Evolutionary conservation across 2,797 vertebrate genomes (phyloP), one percentile per base, ranked within the genome.

Genomic region (Cygnus olor): DNA sequence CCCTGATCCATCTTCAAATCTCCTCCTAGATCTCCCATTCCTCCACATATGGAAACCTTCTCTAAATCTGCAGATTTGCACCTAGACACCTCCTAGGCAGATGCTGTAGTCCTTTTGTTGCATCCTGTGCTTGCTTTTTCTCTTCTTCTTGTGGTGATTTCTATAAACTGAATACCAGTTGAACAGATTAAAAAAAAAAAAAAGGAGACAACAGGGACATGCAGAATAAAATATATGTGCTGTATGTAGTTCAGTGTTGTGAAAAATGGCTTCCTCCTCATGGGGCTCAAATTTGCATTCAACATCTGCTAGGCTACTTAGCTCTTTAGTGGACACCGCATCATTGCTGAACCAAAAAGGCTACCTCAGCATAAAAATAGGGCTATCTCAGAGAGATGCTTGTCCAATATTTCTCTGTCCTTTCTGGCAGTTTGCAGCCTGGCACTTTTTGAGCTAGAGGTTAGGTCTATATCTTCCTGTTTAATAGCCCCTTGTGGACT

Each of bases 241-340:
- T 90, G 57, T 57, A 82, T 90, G 57, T 54, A 82, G 40, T 79
- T 93, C 88, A 68, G 80, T 78, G 81, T 93, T 85, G 71, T 97
- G 90, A 94, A 82, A 92, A 94, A 95, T 80, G 5, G 51, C 84
- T 96, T 96, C 94, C 93, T 94, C 54, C 85, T 93, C 68, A 10
- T 7, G 56, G 53, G 57, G n/a, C 83, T 93, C 64, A 53, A 18
- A 83, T 86, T 78, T 53, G 66, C 47, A 16, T 81, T 88, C 71
- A 80, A 85, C 91, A 94, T 96, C 94, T 97, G 91, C 42, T 95
- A 90, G 78, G 45, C 54, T 93, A 17, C 84, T 96, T 94, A 96
- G 86, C 72, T 87, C 72, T 80, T 57, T 25, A 65, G 88, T 87
- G 90, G 72, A 66, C 72, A 53, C 28, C 4, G 9, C 11, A 5